Conservation (phyloP, 92 coral and sea anemone species). For the Epizoanthus rinbou region DNA sequence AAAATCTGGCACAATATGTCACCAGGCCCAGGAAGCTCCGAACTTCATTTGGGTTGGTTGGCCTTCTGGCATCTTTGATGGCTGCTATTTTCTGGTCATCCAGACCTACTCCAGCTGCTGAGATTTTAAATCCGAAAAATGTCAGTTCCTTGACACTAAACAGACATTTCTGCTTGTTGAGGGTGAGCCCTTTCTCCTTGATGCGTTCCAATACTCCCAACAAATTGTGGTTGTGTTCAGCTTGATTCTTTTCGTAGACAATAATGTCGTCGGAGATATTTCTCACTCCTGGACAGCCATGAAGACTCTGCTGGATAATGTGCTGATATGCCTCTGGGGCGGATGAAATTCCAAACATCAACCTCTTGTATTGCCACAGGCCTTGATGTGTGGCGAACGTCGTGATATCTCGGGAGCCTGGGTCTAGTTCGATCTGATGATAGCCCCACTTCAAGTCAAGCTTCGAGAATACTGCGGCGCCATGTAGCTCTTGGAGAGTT, state of each 20-base stretch:
- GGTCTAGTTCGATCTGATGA: slow-evolving; percentile 13
- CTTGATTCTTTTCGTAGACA: neutral
- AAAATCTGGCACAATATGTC: slow-evolving; percentile 37
- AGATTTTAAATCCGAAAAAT: slow-evolving; percentile 46
- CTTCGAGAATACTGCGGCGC: slow-evolving; percentile 13
- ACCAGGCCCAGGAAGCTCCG: slow-evolving; percentile 48
- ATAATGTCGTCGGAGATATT: neutral
- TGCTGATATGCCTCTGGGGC: slow-evolving; percentile 10
- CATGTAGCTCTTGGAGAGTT: slow-evolving; percentile 17
- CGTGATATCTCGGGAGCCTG: slow-evolving; percentile 21
- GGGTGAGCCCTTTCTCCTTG: slow-evolving; percentile 33
- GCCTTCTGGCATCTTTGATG: slow-evolving; percentile 3
- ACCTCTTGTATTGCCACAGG: slow-evolving; percentile 1
- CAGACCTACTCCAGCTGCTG: slow-evolving; percentile 43
- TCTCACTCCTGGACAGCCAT: neutral
- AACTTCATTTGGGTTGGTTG: slow-evolving; percentile 17
- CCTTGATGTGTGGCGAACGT: slow-evolving; percentile 29
- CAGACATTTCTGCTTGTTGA: slow-evolving; percentile 29
- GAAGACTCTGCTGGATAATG: slow-evolving; percentile 14
- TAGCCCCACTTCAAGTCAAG: slow-evolving; percentile 22
- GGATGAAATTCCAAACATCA: slow-evolving; percentile 2
- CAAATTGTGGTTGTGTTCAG: neutral
- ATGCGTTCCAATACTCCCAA: neutral
- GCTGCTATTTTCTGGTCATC: slow-evolving; percentile 5
- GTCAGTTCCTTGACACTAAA: slow-evolving; percentile 34